These are phyloP conservation scores for Dipodomys spectabilis DNA, from an alignment of 2,113 vertebrate genomes.

Conservation along the genomic window DNA sequence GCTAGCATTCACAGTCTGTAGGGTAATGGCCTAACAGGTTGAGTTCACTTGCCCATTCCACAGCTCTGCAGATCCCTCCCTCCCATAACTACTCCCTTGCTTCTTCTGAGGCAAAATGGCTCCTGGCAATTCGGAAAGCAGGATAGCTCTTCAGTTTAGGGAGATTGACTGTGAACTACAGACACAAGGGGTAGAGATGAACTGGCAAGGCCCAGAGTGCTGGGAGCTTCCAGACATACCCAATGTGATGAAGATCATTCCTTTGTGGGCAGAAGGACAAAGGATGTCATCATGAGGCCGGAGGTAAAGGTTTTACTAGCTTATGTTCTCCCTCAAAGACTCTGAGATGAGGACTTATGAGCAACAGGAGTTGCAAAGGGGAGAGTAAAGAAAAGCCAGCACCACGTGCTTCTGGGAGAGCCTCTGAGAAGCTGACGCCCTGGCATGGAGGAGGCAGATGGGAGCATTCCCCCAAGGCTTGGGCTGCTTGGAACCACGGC, in stretches of 20 bases:
- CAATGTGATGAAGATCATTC: fast-evolving
- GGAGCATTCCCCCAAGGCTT: neutral
- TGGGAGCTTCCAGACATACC: neutral
- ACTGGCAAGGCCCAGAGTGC: fast-evolving
- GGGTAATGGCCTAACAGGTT: too few species aligned
- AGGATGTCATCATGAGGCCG: neutral
- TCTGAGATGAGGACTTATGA: neutral
- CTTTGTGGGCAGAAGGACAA: neutral
- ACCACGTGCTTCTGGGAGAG: neutral
- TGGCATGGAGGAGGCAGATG: too few species aligned
- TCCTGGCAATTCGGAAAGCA: neutral
- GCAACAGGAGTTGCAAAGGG: too few species aligned
- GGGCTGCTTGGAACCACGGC: neutral
- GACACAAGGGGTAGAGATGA: fast-evolving
- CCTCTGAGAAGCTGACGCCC: neutral
- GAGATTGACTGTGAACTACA: neutral
- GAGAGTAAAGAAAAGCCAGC: neutral
- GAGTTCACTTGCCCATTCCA: fast-evolving
- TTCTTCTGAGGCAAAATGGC: neutral
- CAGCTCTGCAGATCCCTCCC: too few species aligned
- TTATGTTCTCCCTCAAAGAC: neutral
- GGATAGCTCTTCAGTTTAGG: neutral
- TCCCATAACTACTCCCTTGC: fast-evolving
- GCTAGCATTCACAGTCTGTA: fast-evolving
- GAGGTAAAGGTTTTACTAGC: neutral